These are phyloP conservation scores for Furcifer pardalis DNA, from an alignment of 2,797 vertebrate species.

Conservation along the genomic window DNA sequence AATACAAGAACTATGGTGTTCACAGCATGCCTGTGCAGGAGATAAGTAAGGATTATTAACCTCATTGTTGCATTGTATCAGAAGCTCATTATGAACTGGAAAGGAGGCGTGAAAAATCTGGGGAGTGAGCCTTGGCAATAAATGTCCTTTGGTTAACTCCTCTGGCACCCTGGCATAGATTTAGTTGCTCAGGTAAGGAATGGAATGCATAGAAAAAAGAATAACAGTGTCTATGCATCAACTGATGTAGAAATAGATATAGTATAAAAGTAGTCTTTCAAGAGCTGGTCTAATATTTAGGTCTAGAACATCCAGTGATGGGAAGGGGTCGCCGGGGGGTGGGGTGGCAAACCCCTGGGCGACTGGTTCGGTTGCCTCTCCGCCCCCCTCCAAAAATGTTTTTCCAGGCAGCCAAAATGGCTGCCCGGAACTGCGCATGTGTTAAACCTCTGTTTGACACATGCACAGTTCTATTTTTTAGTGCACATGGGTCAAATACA, in stretches of 20 bases:
- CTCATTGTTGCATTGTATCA: slow-evolving; percentile 29
- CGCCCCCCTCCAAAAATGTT: too few relatives aligned
- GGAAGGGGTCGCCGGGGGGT: too few relatives aligned
- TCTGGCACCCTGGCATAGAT: slow-evolving; percentile 32
- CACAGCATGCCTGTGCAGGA: fast-evolving
- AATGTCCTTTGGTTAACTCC: not conserved
- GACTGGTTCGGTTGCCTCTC: too few relatives aligned
- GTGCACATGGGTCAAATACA: too few relatives aligned
- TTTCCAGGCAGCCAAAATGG: too few relatives aligned
- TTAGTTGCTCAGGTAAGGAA: slow-evolving; percentile 32
- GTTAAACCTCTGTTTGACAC: too few relatives aligned
- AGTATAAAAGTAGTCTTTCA: slow-evolving; percentile 17
- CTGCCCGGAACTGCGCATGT: too few relatives aligned
- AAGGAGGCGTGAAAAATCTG: slow-evolving; percentile 31
- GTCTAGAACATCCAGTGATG: not conserved
- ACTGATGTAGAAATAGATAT: not conserved
- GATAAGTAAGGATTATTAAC: slow-evolving; percentile 14
- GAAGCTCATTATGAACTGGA: slow-evolving; percentile 43
- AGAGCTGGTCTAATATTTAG: not conserved
- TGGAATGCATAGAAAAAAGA: not conserved
- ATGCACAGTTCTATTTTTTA: too few relatives aligned
- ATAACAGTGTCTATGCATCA: not conserved
- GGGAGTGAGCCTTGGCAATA: slow-evolving; percentile 3
- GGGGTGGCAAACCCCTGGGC: too few relatives aligned
- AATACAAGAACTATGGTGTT: slow-evolving; percentile 15